These are phyloP conservation scores for Argyrosomus regius DNA, from an alignment of 2,797 vertebrate species.

Conservation along the genomic window DNA sequence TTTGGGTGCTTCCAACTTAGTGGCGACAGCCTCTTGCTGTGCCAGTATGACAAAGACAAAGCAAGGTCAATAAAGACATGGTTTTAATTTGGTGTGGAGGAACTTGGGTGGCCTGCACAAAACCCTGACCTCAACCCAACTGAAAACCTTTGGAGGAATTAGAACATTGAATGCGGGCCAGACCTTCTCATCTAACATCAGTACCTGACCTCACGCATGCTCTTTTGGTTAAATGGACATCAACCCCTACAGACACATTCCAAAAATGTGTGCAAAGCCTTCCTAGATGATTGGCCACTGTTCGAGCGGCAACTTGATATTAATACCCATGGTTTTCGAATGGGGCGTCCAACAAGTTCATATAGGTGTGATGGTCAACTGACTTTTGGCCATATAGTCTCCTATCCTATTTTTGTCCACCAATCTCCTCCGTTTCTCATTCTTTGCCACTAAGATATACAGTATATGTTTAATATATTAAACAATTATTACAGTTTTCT, in stretches of 20 bases:
- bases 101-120: not conserved
- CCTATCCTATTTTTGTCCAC: not conserved
- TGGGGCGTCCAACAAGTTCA: no score
- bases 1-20: not conserved
- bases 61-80: not conserved
- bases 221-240: not conserved
- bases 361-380: no score
- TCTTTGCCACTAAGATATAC: not conserved
- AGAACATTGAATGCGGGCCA: not conserved
- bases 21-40: no score
- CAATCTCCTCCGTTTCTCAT: not conserved
- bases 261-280: no score
- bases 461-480: not conserved
- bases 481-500: conserved; percentile 38
- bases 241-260: not conserved
- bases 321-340: no score
- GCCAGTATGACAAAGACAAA: not conserved
- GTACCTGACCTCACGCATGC: not conserved
- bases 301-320: no score
- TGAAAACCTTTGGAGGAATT: not conserved
- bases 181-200: not conserved
- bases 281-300: no score
- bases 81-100: not conserved
- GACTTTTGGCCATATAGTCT: no score
- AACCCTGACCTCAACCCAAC: not conserved